phyloP scores from a whole-genome alignment of 2,888 invertebrate genomes.

The Drosophila fulvimacula region DNA sequence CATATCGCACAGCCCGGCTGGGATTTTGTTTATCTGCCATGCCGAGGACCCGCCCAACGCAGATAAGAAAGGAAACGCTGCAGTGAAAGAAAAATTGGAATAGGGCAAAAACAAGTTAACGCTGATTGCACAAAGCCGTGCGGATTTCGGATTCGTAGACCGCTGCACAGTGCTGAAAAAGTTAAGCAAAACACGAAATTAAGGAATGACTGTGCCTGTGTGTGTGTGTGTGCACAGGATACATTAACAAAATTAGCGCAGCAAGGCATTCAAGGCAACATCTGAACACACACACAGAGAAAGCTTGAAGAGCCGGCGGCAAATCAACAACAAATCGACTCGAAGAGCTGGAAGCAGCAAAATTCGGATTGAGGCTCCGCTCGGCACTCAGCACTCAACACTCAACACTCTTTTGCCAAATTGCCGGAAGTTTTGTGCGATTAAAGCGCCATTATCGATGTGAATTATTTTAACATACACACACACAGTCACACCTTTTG shows the following conservation, averaged over 20 bases:
- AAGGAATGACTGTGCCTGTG: constrained; percentile 35
- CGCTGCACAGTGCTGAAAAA: constrained; percentile 59
- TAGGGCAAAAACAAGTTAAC: constrained; percentile 77
- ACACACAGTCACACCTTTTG: constrained; percentile 13
- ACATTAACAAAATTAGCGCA: constrained; percentile 78
- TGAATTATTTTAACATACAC: constrained; percentile 70
- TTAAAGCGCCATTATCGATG: constrained; percentile 78
- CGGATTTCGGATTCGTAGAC: constrained; percentile 78
- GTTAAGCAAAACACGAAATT: constrained; percentile 72
- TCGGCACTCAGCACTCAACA: constrained; percentile 76
- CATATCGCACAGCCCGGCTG: constrained; percentile 58
- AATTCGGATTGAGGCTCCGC: constrained; percentile 21
- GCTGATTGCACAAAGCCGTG: constrained; percentile 78
- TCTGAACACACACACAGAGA: constrained; percentile 7
- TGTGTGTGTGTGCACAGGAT: constrained; percentile 61
- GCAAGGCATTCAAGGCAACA: constrained; percentile 56
- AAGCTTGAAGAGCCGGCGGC: constrained; percentile 46
- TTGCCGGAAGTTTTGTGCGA: constrained; percentile 78
- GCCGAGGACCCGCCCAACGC: background rate
- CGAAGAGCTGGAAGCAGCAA: constrained; percentile 20
- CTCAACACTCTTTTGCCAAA: constrained; percentile 73
- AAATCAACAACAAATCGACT: constrained; percentile 67
- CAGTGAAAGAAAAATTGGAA: constrained; percentile 62
- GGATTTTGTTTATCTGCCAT: constrained; percentile 46
- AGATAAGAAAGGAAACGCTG: constrained; percentile 12